Evolutionary conservation across 2,888 invertebrate genomes (phyloP), one percentile per base, ranked within the genome.

Genomic region (Drosophila mimica): DNA sequence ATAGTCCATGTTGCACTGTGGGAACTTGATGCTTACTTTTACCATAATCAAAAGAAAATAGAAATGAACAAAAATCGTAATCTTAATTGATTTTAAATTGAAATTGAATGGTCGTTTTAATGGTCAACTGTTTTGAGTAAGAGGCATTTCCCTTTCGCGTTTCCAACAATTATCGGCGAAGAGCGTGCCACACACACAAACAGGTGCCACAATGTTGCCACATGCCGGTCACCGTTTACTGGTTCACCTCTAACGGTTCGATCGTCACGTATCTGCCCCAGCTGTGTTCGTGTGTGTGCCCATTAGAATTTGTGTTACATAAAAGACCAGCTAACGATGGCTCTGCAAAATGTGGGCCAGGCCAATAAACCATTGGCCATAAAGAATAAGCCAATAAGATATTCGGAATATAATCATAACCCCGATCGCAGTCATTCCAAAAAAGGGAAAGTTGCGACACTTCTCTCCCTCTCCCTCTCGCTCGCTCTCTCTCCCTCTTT

Each of bases 381-480:
- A 71, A 68, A 58, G 61, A 66, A 76, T 53, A 57, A 61, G 33
- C 64, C 64, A 58, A 77, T 56, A 56, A 38, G 56, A 7, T 56
- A 56, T 38, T 49, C 30, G 49, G 20, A 31, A 43, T 57, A 70
- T 71, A 63, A 90, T 82, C 69, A 83, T 70, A 89, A 54, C 77
- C 73, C 70, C 74, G 67, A 80, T 88, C 77, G 60, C 59, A 60
- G 56, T 56, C 66, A 77, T 68, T 60, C n/a, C 38, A 56, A 56
- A 76, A 82, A 87, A 90, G 87, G 87, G 90, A 88, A 88, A 90
- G 90, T 84, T 82, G 79, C 75, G 79, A 87, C 82, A 79, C 71
- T 74, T 88, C 74, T 75, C 51, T 54, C 25, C 36, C 25, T 17
- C 13, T 53, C 52, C 20, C 3, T 17, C 40, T 53, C 15, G 15